Conservation (phyloP, 37 sponge, comb jelly and placozoan species). For the Axinella damicornis region DNA sequence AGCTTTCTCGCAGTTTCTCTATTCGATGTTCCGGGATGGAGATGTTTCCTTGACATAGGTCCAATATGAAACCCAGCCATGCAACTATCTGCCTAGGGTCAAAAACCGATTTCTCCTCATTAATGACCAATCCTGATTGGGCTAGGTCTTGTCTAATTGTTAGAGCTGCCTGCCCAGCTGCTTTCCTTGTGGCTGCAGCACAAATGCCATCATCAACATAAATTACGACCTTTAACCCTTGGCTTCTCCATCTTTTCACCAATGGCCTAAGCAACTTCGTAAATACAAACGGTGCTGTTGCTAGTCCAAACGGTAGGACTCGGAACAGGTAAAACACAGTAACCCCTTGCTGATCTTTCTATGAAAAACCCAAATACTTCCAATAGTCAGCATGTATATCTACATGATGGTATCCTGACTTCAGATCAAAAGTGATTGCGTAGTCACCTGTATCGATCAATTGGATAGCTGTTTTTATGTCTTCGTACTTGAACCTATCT, state of each 20-base stretch:
- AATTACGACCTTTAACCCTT: neutral
- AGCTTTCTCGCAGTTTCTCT: too few relatives aligned
- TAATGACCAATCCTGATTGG: constrained; percentile 13
- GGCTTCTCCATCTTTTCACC: neutral
- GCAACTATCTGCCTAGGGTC: neutral
- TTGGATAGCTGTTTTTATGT: constrained; percentile 12
- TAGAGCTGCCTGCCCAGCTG: neutral
- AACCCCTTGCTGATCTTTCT: neutral
- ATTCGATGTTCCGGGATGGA: neutral
- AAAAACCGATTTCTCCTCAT: constrained; percentile 10
- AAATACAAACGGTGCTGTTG: constrained; percentile 1
- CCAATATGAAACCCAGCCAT: constrained; percentile 2
- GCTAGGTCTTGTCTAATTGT: neutral
- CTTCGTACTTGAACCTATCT: constrained; percentile 53
- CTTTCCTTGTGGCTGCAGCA: neutral
- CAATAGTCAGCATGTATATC: neutral
- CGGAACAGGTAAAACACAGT: neutral
- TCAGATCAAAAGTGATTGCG: constrained; percentile 27
- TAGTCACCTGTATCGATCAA: constrained; percentile 26
- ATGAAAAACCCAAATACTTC: neutral
- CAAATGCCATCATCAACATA: constrained; percentile 39
- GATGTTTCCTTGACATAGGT: neutral
- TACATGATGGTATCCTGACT: constrained; percentile 47
- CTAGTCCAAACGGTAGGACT: constrained; percentile 12
- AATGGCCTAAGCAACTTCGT: constrained; percentile 7